These are phyloP conservation scores for Batillaria attramentaria DNA, from an alignment of 1,140 invertebrate species.

Conservation along the genomic window DNA sequence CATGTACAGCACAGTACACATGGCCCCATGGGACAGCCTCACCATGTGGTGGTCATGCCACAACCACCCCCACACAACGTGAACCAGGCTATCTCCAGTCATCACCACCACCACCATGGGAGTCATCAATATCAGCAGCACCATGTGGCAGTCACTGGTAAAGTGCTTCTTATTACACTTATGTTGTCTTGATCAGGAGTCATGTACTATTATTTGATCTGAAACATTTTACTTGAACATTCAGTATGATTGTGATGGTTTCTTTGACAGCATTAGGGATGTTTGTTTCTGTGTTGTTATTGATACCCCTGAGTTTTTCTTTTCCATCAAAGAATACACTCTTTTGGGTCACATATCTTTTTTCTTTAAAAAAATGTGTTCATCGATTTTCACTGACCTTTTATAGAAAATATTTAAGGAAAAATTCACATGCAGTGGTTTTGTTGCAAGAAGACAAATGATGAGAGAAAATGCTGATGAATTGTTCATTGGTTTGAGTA, in stretches of 20 bases:
- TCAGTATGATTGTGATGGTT: not conserved
- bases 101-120: not conserved
- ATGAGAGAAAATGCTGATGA: not conserved
- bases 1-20: slow-evolving; percentile 4
- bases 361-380: not conserved
- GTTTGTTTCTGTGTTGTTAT: not conserved
- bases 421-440: not conserved
- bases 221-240: not conserved
- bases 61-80: slow-evolving; percentile 17
- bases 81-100: slow-evolving; percentile 3
- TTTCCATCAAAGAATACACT: not conserved
- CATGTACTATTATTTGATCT: not conserved
- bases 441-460: not conserved
- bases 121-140: slow-evolving; percentile 19
- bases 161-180: not conserved
- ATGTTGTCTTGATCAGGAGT: not conserved
- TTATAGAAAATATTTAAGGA: not conserved
- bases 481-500: slow-evolving; percentile 9
- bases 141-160: not conserved
- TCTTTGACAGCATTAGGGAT: not conserved
- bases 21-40: not conserved
- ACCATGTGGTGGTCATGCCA: slow-evolving; percentile 27
- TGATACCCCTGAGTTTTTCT: not conserved
- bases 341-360: not conserved
- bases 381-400: not conserved